These are phyloP conservation scores for Enteromius argenteus DNA, from an alignment of 2,797 vertebrate species.

Conservation along the genomic window DNA sequence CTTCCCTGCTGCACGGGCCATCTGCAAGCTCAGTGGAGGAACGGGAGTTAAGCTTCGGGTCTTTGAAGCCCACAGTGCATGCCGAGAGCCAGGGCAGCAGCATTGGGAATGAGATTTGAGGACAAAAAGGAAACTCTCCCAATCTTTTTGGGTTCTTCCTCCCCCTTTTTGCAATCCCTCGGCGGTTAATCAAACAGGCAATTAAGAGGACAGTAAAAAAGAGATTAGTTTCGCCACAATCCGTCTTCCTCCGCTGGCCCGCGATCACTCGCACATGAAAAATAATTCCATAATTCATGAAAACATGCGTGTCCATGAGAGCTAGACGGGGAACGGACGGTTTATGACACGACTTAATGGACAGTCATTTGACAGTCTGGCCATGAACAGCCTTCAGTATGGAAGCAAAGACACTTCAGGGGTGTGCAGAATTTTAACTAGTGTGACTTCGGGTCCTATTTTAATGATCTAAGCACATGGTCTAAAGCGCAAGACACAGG, in stretches of 20 bases:
- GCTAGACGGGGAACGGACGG: constrained; percentile 47
- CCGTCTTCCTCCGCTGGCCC: constrained; percentile 65
- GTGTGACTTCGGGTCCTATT: not conserved
- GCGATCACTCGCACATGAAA: constrained; percentile 58
- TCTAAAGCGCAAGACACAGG: not conserved
- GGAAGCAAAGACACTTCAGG: not conserved
- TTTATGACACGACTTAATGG: constrained; percentile 48
- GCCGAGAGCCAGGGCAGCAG: constrained; percentile 1
- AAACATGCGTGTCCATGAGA: constrained; percentile 53
- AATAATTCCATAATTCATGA: constrained; percentile 71
- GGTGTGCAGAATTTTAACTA: not conserved
- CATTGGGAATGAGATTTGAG: not conserved
- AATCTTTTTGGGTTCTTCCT: not conserved
- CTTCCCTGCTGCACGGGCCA: constrained; percentile 30
- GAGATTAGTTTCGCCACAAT: constrained; percentile 72
- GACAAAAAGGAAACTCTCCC: constrained; percentile 25
- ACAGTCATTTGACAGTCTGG: constrained; percentile 56
- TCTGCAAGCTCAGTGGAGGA: constrained; percentile 43
- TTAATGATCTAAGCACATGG: not conserved
- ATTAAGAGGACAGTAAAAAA: constrained; percentile 75
- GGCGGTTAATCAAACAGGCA: constrained; percentile 72
- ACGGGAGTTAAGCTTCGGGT: constrained; percentile 6
- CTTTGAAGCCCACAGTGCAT: constrained; percentile 40
- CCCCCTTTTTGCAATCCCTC: constrained; percentile 44
- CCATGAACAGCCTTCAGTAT: not conserved